A percentile compares a stretch with the other conserved stretches of the same genome.
Conservation (phyloP, 2,888 invertebrate species). For the Eupithecia exiguata region DNA sequence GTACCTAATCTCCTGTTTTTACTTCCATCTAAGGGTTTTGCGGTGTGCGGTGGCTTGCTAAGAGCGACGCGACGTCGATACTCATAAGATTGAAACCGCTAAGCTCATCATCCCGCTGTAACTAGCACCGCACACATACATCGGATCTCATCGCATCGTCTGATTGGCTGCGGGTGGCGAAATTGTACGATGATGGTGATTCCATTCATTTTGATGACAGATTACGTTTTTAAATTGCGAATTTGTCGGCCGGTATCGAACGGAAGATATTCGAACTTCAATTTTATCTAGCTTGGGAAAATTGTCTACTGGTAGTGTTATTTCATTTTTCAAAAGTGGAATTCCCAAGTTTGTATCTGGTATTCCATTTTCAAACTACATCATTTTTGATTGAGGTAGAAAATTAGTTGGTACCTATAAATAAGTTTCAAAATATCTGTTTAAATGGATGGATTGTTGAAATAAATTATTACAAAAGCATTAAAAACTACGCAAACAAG, state of each 20-base stretch:
- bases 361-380: neutral
- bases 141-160: constrained; percentile 76
- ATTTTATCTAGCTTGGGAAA: constrained; percentile 37
- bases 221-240: constrained; percentile 63
- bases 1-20: no score
- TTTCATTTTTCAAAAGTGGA: constrained; percentile 5
- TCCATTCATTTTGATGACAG: constrained; percentile 81
- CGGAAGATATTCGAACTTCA: constrained; percentile 37
- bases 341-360: neutral
- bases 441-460: no score
- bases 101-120: constrained; percentile 32
- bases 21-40: no score
- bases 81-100: constrained; percentile 4
- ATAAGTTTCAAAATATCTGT: no score
- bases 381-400: neutral
- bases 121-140: constrained; percentile 53
- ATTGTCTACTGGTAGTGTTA: constrained; percentile 18
- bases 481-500: no score
- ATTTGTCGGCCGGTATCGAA: constrained; percentile 39
- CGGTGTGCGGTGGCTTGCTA: no score
- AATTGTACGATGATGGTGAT: constrained; percentile 75
- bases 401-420: no score
- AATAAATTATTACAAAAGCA: no score
- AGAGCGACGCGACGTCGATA: no score
- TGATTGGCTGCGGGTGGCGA: constrained; percentile 83